Evolutionary conservation across 2,888 invertebrate species (phyloP), one percentile per base, ranked within the genome.

Genomic region (Listrodromus nycthemerus): DNA sequence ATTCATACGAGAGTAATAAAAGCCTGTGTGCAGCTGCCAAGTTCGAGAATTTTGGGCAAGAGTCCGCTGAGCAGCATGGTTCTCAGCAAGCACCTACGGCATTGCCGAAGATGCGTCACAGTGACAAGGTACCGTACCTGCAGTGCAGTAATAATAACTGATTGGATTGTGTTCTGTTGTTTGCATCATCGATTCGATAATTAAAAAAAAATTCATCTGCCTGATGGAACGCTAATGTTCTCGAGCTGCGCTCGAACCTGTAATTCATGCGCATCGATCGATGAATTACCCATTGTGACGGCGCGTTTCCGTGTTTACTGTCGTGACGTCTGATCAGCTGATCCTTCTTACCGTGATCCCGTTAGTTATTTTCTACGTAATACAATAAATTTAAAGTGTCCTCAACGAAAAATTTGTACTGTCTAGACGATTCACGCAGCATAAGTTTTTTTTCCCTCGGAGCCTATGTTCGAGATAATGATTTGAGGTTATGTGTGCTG

Each of bases 71-170:
- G 61, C 27, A 16, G n/a, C 30, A 94, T 94, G 93, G 92, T 93
- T 50, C 88, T 94, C 6, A 93, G 92, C 83, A 93, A 92, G 87
- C 92, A 92, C 85, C 85, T 92, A 61, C 90, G 88, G 77, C 90
- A 91, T 85, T 93, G 89, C 85, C 89, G 91, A 80, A 91, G 89
- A 88, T 92, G 92, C 82, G 87, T 92, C 63, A 85, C 89, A 65
- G 82, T 92, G n/a, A 87, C 90, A 16, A 91, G 91, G 91, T 93
- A 88, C 13, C 87, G 87, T 82, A 66, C 55, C 61, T 61, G 71
- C 58, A 65, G 65, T 61, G 61, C 30, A 30, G 30, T 27, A n/a
- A 30, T 16, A 52, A 52, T 52, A 52, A 61, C 27, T 16, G 30
- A 52, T 6, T 19, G 19, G n/a, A 7, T 21, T 30, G 61, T 30